phyloP scores from a whole-genome alignment of 2,888 invertebrate species.

The Pristionchus entomophagus region DNA sequence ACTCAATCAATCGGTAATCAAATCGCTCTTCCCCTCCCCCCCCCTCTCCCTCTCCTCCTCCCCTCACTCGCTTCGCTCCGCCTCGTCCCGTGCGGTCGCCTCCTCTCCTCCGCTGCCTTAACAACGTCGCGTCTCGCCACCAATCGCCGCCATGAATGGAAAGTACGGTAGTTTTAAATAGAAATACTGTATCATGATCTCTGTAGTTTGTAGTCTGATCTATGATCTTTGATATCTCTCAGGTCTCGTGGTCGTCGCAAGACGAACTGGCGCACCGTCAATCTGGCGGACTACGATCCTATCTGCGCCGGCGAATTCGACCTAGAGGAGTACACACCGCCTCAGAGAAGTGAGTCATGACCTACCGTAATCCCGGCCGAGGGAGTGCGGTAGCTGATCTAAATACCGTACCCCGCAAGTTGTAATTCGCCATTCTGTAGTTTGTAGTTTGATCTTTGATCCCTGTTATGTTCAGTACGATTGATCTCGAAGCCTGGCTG shows the following conservation, averaged over 20 bases:
- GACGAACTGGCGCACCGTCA: constrained; percentile 42
- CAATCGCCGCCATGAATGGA: constrained; percentile 23
- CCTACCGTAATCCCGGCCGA: neutral
- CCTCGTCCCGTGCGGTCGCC: neutral
- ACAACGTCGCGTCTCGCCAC: constrained; percentile 9
- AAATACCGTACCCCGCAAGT: neutral
- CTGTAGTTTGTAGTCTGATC: neutral
- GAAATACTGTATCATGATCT: neutral
- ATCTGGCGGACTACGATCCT: constrained; percentile 24
- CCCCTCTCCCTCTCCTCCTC: neutral
- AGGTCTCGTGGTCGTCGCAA: constrained; percentile 37
- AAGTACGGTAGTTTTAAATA: neutral
- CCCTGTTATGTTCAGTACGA: neutral
- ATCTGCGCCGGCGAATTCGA: neutral
- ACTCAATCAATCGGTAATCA: too few relatives aligned
- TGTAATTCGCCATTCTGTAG: neutral
- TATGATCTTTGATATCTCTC: constrained; percentile 12
- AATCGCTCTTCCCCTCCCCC: neutral
- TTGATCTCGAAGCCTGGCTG: neutral
- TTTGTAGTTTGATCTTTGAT: constrained; percentile 30
- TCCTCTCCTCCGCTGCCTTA: neutral
- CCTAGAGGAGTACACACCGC: constrained; percentile 6
- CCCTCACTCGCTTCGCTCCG: neutral
- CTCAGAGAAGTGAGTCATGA: neutral
- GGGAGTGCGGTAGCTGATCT: neutral